phyloP scores from a whole-genome alignment of 2,888 invertebrate species.

The Drosophila yooni region DNA sequence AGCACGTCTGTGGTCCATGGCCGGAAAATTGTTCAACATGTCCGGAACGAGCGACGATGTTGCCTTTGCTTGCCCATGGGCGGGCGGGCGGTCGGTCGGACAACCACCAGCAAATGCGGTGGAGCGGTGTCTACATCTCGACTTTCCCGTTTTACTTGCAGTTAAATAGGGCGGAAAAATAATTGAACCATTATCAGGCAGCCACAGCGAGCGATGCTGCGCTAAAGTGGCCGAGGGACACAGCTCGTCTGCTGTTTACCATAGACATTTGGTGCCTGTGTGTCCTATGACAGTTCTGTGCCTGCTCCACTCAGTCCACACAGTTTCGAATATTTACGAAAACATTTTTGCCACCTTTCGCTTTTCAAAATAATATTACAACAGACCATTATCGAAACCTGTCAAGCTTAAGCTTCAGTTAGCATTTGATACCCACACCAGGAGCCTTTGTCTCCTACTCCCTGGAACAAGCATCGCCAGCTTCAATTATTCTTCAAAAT shows the following conservation, averaged over 20 bases:
- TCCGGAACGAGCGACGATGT: slow-evolving; percentile 55
- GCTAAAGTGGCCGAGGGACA: slow-evolving; percentile 10
- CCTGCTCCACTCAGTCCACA: not conserved
- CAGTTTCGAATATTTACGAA: not conserved
- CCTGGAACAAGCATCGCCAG: not conserved
- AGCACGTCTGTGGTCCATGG: slow-evolving; percentile 59
- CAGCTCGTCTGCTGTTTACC: slow-evolving; percentile 13
- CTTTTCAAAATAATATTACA: not conserved
- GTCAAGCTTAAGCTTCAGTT: no score
- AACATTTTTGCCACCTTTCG: not conserved
- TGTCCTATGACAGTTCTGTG: not conserved
- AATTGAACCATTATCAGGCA: slow-evolving; percentile 87
- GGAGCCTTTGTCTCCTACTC: not conserved
- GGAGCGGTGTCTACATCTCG: slow-evolving; percentile 20
- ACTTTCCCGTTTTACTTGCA: slow-evolving; percentile 83
- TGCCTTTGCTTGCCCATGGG: slow-evolving; percentile 2
- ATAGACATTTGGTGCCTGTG: not conserved
- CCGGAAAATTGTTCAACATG: slow-evolving; percentile 74
- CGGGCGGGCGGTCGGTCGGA: not conserved
- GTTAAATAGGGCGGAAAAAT: slow-evolving; percentile 92
- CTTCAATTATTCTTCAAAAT: not conserved
- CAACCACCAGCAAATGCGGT: not conserved
- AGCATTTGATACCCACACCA: not conserved
- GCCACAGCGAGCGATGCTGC: slow-evolving; percentile 19
- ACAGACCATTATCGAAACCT: not conserved